Conservation (phyloP, 2,797 vertebrate species). For the Pangasius krempfi region DNA sequence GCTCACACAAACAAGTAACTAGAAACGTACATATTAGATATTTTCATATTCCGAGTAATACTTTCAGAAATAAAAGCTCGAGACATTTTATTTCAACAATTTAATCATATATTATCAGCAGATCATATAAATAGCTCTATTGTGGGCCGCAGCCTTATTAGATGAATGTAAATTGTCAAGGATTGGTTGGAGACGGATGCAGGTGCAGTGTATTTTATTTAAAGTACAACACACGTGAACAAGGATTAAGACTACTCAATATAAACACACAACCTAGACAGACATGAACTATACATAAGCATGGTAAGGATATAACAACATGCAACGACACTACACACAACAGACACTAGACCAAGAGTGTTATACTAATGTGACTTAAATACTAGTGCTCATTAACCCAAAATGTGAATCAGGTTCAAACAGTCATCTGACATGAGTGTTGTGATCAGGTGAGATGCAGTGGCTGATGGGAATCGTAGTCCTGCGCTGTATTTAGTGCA, state of each 20-base stretch:
- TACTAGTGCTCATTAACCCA: neutral
- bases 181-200: too few relatives aligned
- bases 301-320: neutral
- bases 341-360: neutral
- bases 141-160: neutral
- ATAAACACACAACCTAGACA: neutral
- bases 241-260: neutral
- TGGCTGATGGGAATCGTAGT: neutral
- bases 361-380: neutral
- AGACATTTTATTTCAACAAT: neutral
- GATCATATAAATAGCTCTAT: neutral
- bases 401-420: neutral
- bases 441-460: neutral
- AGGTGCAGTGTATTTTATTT: too few relatives aligned
- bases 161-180: neutral
- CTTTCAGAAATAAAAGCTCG: neutral
- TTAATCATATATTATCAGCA: neutral
- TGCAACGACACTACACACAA: neutral
- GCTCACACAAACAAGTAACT: neutral
- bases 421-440: neutral
- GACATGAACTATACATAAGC: neutral
- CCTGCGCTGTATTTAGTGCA: too few relatives aligned
- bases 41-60: neutral
- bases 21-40: neutral
- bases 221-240: neutral